phyloP scores from a whole-genome alignment of 2,888 invertebrate genomes.

The Eristalinus sepulchralis region DNA sequence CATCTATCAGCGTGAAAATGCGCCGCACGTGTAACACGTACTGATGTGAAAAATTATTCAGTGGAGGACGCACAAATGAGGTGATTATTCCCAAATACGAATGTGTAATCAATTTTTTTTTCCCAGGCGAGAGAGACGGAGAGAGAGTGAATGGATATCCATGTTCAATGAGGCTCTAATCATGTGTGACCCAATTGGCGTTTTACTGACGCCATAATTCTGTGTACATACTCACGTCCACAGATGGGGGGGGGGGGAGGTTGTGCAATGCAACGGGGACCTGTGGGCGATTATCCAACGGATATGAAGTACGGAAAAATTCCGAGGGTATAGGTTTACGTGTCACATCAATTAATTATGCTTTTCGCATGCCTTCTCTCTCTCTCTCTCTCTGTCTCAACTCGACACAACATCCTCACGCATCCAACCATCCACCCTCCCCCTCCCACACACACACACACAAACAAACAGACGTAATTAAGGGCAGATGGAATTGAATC shows the following conservation, averaged over 20 bases:
- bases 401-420: no score
- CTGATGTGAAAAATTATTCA: neutral
- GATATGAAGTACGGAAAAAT: neutral
- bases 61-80: neutral
- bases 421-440: no score
- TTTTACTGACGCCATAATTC: neutral
- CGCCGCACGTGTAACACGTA: neutral
- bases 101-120: neutral
- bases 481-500: neutral
- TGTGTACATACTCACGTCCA: neutral
- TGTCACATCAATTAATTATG: neutral
- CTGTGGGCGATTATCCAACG: neutral
- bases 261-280: neutral
- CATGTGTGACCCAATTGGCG: neutral
- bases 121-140: no score
- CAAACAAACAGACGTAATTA: neutral
- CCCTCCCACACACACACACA: neutral
- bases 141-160: neutral
- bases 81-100: neutral
- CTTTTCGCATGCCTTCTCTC: neutral
- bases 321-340: neutral
- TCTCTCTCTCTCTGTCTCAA: no score
- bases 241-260: no score
- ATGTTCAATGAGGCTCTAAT: neutral
- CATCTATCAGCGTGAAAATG: neutral